Conservation (phyloP, 2,888 invertebrate species). For the Apoderus coryli region DNA sequence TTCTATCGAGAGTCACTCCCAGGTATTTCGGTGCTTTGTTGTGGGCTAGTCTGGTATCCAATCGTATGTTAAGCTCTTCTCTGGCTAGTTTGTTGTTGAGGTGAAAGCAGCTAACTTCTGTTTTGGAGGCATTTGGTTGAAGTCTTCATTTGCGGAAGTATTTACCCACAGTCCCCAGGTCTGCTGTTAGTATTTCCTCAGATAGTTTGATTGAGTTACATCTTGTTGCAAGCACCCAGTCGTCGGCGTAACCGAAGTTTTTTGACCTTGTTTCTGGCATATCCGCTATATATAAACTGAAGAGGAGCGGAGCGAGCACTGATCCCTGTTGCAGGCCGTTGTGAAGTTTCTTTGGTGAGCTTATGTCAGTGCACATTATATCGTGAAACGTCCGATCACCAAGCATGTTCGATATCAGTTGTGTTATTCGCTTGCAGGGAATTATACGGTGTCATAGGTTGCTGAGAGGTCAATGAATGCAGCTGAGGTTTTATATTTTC, state of each 20-base stretch:
- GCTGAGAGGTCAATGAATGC: conserved; percentile 13
- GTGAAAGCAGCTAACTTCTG: conserved; percentile 9
- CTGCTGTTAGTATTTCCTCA: conserved; percentile 8
- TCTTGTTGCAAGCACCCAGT: conserved; percentile 10
- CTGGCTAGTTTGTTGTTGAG: conserved; percentile 9
- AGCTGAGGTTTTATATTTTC: conserved; percentile 12
- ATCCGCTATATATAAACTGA: conserved; percentile 13
- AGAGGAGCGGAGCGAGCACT: conserved; percentile 10
- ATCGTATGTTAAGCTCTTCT: conserved; percentile 8
- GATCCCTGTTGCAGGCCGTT: conserved; percentile 11
- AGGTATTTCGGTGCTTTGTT: too few relatives aligned
- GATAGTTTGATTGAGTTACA: conserved; percentile 5
- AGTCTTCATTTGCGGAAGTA: conserved; percentile 12
- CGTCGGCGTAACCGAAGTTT: conserved; percentile 13
- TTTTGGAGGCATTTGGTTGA: conserved; percentile 11
- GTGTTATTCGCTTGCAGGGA: too few relatives aligned
- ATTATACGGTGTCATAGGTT: conserved; percentile 14
- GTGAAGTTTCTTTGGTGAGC: conserved; percentile 9
- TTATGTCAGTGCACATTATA: conserved; percentile 8
- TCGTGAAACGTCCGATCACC: conserved; percentile 12
- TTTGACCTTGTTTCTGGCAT: conserved; percentile 12
- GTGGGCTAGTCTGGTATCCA: conserved; percentile 1
- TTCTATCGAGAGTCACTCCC: conserved; percentile 1
- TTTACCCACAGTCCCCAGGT: conserved; percentile 7
- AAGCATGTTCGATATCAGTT: too few relatives aligned